Conservation (phyloP, 2,888 invertebrate species). For the Selenia dentaria region DNA sequence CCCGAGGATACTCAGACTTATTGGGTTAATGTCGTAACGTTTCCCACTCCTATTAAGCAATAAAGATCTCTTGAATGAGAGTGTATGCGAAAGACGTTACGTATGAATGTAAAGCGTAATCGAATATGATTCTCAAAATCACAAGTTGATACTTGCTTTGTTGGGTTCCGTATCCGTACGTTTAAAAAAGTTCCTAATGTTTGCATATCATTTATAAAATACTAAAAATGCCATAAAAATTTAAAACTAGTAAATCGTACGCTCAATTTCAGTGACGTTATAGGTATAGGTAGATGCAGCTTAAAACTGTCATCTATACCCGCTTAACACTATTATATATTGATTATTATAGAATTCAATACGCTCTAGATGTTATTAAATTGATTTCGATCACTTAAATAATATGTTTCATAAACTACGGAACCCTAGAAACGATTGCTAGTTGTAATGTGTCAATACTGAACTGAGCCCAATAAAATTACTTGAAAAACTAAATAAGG, state of each 20-base stretch:
- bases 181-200: conserved; percentile 16
- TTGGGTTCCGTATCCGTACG: conserved; percentile 8
- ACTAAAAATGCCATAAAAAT: background rate
- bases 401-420: too few relatives aligned
- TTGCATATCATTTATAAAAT: conserved; percentile 3
- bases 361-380: too few relatives aligned
- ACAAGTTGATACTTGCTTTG: background rate
- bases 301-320: too few relatives aligned
- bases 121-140: conserved; percentile 19
- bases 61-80: conserved; percentile 40
- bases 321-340: too few relatives aligned
- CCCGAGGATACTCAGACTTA: background rate
- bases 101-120: conserved; percentile 28
- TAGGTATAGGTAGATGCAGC: too few relatives aligned
- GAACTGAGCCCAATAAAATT: conserved; percentile 3
- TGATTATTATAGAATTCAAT: too few relatives aligned
- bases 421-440: conserved; percentile 7
- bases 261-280: too few relatives aligned
- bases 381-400: too few relatives aligned
- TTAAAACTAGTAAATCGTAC: too few relatives aligned
- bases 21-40: background rate
- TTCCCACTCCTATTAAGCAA: conserved; percentile 19
- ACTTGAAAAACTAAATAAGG: background rate
- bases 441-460: conserved; percentile 10
- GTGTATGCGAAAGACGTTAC: conserved; percentile 38